These are phyloP conservation scores for Xanthorhoe spadicearia DNA, from an alignment of 2,888 invertebrate species.

Conservation along the genomic window DNA sequence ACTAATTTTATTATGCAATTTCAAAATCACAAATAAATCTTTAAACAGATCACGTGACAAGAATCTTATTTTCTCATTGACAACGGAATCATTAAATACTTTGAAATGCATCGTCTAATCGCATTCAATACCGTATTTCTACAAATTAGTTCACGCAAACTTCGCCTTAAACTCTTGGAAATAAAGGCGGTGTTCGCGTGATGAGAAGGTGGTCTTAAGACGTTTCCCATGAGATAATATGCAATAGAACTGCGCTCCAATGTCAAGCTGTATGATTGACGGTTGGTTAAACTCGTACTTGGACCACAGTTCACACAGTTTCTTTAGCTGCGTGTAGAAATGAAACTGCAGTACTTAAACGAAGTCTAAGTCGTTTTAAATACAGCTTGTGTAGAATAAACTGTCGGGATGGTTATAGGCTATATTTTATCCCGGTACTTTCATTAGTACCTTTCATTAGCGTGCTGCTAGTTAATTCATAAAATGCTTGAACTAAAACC, in stretches of 20 bases:
- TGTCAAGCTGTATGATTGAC: slow-evolving; percentile 42
- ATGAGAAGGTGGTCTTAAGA: slow-evolving; percentile 3
- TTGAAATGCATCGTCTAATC: slow-evolving; percentile 3
- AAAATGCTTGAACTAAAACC: no score
- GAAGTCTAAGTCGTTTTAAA: no score
- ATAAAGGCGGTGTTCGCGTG: neutral
- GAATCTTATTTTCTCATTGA: slow-evolving; percentile 29
- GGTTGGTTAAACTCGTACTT: slow-evolving; percentile 34
- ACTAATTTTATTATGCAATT: no score
- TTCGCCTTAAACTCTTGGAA: neutral
- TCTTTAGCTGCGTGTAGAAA: slow-evolving; percentile 9
- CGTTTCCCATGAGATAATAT: slow-evolving; percentile 30
- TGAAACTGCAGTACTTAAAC: slow-evolving; percentile 1
- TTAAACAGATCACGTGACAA: slow-evolving; percentile 26
- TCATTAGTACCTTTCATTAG: no score
- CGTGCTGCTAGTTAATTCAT: no score
- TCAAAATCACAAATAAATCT: no score
- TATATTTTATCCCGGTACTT: no score
- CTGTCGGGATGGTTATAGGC: no score
- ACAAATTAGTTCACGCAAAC: neutral
- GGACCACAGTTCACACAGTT: slow-evolving; percentile 12
- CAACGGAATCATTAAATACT: slow-evolving; percentile 22
- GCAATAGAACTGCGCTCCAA: slow-evolving; percentile 42
- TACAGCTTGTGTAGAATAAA: no score
- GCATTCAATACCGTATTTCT: neutral